Percentiles rank a stretch among this genome's conserved stretches.
phyloP scores from a whole-genome alignment of 2,888 invertebrate genomes.

The Aphodius granarius region DNA sequence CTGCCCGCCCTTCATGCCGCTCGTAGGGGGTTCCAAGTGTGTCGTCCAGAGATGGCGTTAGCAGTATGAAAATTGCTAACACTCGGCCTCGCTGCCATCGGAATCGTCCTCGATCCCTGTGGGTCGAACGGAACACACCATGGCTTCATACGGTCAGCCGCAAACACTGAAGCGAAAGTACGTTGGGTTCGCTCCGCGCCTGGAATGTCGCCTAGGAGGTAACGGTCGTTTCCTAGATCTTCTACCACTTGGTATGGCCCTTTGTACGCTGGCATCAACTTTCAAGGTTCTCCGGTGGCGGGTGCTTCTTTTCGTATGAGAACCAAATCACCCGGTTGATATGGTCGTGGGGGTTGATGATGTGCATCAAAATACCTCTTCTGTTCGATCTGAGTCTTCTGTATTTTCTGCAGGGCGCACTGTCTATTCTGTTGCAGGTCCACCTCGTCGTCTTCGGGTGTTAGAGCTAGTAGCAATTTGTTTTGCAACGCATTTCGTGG shows the following conservation, averaged over 20 bases:
- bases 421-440: conserved; percentile 1
- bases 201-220: conserved; percentile 35
- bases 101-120: conserved; percentile 1
- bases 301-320: conserved; percentile 23
- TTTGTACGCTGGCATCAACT: conserved; percentile 33
- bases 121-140: background rate
- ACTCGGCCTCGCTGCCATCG: conserved; percentile 1
- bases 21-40: background rate
- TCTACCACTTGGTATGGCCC: conserved; percentile 34
- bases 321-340: conserved; percentile 23
- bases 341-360: conserved; percentile 14
- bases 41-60: background rate
- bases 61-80: background rate
- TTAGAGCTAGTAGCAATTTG: background rate
- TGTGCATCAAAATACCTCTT: conserved; percentile 13
- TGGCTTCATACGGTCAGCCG: background rate
- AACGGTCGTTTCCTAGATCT: conserved; percentile 32
- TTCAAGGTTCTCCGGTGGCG: conserved; percentile 30
- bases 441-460: background rate
- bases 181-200: conserved; percentile 29
- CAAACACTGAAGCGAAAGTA: conserved; percentile 28
- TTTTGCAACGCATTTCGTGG: conserved; percentile 16
- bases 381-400: conserved; percentile 12
- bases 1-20: background rate
- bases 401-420: conserved; percentile 15